Evolutionary conservation across 2,888 invertebrate genomes (phyloP).

Genomic region (Eupithecia subumbrata): DNA sequence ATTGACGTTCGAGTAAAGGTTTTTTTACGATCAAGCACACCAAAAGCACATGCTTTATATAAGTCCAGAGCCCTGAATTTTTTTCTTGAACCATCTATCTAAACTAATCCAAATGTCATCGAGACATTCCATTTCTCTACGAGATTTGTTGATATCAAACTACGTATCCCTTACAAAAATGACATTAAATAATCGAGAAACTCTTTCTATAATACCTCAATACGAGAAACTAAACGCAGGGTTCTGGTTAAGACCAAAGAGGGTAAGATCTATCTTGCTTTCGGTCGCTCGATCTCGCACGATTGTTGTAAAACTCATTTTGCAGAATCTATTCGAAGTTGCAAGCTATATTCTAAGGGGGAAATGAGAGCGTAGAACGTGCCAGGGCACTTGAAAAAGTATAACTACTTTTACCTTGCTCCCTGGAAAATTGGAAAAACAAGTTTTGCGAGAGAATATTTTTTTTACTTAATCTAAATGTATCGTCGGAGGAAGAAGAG

Average conservation of each 20-base stretch:
- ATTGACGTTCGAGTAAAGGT: no score
- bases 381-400: not conserved
- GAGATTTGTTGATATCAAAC: not conserved
- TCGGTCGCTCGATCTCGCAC: not conserved
- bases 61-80: no score
- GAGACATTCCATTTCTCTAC: not conserved
- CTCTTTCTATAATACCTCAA: no score
- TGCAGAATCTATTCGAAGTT: not conserved
- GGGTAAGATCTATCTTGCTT: not conserved
- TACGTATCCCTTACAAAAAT: not conserved
- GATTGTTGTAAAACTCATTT: not conserved
- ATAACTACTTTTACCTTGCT: not conserved
- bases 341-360: not conserved
- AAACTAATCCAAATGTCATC: not conserved
- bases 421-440: not conserved
- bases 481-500: no score
- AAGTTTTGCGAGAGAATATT: not conserved
- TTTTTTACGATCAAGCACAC: no score
- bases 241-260: not conserved
- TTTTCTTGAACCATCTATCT: no score
- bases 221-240: no score
- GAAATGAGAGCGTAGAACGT: not conserved
- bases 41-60: no score
- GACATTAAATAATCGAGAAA: not conserved
- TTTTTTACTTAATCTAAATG: not conserved